Evolutionary conservation across 2,113 vertebrate species (phyloP), one percentile per base, ranked within the genome.

Genomic region (Craseonycteris thonglongyai): DNA sequence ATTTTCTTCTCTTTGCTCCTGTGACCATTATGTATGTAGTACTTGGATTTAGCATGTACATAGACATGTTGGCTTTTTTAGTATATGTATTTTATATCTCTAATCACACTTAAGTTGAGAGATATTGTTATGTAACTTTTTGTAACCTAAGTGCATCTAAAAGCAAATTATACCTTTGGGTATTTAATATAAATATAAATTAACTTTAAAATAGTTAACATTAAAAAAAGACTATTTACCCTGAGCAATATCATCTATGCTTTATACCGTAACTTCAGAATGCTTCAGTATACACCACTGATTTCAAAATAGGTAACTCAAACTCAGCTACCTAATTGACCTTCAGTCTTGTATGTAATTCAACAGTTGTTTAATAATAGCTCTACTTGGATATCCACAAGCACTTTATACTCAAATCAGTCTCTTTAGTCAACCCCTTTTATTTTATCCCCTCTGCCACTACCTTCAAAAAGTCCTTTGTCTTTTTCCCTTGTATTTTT

Each of bases 161-260:
- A 90, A 92, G 59, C 51, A 87, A 69, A 22, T 74, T 96, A 10
- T 89, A 26, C 51, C 22, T 75, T 63, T 78, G 54, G 22, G 22
- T 89, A 78, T 56, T 91, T 19, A 69, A 18, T 58, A 91, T 74
- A 83, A 84, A 87, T 79, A 38, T 75, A 89, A 87, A 75, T 86
- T 81, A 74, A 92, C 65, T 93, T 84, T 10, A 92, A 89, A 91
- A 85, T 89, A 54, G 18, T 76, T 85, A 84, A 47, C 54, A n/a
- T 54, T 86, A 15, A 74, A 61, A 78, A 75, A 68, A 38, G 5
- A 91, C 19, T 75, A 65, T 45, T 79, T 74, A n/a, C 40, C 61
- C 3, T 40, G 7, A 21, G 30, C 15, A 76, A 9, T 92, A 22
- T 87, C 19, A 47, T 66, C 56, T 71, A 19, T 45, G 38, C 42